Conservation (phyloP, 2,888 invertebrate species). For the Drosophila hamatofila region DNA sequence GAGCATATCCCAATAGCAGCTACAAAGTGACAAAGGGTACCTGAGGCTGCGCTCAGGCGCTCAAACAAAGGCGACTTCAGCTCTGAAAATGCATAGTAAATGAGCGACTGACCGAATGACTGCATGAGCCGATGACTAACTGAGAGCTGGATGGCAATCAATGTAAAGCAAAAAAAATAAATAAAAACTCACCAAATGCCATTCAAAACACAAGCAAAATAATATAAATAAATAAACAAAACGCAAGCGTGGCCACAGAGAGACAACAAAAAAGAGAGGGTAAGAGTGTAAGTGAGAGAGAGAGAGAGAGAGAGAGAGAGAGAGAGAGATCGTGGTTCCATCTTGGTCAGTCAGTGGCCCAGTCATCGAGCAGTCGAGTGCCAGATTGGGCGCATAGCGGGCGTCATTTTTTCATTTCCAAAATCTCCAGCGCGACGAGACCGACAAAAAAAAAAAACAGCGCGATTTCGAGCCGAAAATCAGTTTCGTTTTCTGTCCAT, state of each 20-base stretch:
- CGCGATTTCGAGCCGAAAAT: conserved; percentile 38
- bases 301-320: background rate
- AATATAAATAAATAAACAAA: conserved; percentile 34
- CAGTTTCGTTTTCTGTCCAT: conserved; percentile 25
- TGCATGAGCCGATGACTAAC: conserved; percentile 50
- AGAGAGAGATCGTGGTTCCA: conserved; percentile 19
- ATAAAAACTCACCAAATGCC: conserved; percentile 31
- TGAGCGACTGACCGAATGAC: conserved; percentile 39
- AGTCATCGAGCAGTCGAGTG: conserved; percentile 56
- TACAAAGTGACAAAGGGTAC: conserved; percentile 15
- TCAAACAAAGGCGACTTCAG: conserved; percentile 15
- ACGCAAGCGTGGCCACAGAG: conserved; percentile 22
- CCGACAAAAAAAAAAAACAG: background rate
- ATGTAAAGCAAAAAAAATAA: conserved; percentile 30
- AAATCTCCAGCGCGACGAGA: conserved; percentile 20
- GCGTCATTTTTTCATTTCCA: conserved; percentile 56
- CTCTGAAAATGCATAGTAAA: conserved; percentile 41
- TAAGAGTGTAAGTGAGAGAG: background rate
- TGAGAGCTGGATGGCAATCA: conserved; percentile 47
- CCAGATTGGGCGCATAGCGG: conserved; percentile 75
- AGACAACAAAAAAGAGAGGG: background rate
- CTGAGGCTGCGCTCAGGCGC: background rate
- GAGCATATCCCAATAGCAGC: background rate
- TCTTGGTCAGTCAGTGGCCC: conserved; percentile 46
- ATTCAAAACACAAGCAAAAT: conserved; percentile 36